phyloP scores from a whole-genome alignment of 1,140 invertebrate genomes.

The Sarcophaga bullata region DNA sequence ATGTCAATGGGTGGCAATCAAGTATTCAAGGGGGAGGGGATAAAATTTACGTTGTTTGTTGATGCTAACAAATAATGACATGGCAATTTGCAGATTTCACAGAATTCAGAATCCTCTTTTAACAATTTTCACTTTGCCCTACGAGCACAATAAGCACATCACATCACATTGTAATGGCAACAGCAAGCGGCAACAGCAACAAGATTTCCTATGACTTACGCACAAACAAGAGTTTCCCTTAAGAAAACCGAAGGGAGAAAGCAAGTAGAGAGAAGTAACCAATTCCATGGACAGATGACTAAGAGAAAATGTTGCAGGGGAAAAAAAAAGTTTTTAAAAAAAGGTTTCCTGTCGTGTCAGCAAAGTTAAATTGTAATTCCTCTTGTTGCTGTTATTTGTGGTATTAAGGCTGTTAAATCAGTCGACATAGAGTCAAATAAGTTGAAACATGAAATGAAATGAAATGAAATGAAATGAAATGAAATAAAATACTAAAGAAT shows the following conservation, averaged over 20 bases:
- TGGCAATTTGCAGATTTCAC: constrained; percentile 66
- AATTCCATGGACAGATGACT: neutral
- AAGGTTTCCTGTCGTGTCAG: constrained; percentile 34
- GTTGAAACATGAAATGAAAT: neutral
- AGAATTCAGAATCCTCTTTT: constrained; percentile 48
- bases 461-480: neutral
- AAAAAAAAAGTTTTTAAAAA: neutral
- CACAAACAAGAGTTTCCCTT: neutral
- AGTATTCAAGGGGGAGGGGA: neutral
- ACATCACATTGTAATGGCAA: too few species aligned
- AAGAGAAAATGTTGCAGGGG: too few species aligned
- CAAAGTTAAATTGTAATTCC: constrained; percentile 30
- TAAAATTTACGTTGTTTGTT: constrained; percentile 49
- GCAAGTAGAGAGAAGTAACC: neutral
- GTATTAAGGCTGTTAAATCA: constrained; percentile 54
- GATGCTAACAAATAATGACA: constrained; percentile 66
- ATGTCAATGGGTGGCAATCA: constrained; percentile 46
- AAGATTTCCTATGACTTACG: neutral
- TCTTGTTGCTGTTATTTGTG: constrained; percentile 32
- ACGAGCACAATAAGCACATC: too few species aligned
- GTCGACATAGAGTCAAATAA: constrained; percentile 23
- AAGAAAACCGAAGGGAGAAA: neutral
- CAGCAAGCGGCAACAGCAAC: neutral
- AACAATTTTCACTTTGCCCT: too few species aligned
- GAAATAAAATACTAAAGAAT: neutral